These are phyloP conservation scores for Cliona cf. orientalis DNA, from an alignment of 37 sponge, comb jelly and placozoan species.

Conservation along the genomic window DNA sequence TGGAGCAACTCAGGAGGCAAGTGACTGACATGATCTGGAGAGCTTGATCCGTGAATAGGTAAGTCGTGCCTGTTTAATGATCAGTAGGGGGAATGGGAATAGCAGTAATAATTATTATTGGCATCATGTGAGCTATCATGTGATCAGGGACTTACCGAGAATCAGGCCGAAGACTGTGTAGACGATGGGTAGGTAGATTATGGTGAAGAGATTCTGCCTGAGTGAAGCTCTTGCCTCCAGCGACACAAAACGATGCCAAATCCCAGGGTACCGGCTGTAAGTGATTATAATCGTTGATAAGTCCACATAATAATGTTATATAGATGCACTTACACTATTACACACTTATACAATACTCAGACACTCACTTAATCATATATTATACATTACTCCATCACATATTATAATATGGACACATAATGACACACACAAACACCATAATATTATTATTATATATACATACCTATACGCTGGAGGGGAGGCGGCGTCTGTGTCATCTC, in stretches of 20 bases:
- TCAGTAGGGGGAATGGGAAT: not conserved
- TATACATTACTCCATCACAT: too few species aligned
- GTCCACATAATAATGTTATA: too few species aligned
- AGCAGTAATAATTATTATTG: not conserved
- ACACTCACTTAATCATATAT: too few species aligned
- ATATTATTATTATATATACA: not conserved
- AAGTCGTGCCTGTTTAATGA: constrained; percentile 59
- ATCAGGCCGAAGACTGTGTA: constrained; percentile 65
- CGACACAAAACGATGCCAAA: constrained; percentile 66
- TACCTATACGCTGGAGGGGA: constrained; percentile 3
- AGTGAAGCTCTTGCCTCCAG: constrained; percentile 78
- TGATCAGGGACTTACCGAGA: constrained; percentile 57
- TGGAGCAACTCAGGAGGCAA: constrained; percentile 76
- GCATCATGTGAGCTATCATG: not conserved
- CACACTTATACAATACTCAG: too few species aligned
- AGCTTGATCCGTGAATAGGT: constrained; percentile 33
- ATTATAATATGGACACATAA: too few species aligned
- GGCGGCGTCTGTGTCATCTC: not conserved
- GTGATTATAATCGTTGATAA: too few species aligned
- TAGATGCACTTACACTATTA: too few species aligned
- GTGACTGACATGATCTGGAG: constrained; percentile 72
- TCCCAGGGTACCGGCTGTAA: constrained; percentile 74
- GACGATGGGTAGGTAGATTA: constrained; percentile 83
- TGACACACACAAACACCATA: not conserved
- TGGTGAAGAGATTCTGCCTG: constrained; percentile 57